Conservation (phyloP, 2,888 invertebrate species). For the Orchestes rusci region DNA sequence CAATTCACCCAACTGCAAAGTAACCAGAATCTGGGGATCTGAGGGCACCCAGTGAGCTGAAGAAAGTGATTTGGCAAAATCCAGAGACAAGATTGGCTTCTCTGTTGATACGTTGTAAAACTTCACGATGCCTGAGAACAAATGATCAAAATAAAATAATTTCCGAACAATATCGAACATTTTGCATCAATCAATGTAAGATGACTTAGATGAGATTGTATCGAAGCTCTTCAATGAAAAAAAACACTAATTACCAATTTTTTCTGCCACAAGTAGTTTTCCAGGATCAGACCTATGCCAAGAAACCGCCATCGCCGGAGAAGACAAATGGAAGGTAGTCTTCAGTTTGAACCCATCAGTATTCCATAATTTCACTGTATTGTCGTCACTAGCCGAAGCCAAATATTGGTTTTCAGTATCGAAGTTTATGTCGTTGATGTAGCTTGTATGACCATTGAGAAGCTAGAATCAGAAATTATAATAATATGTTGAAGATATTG, state of each 20-base stretch:
- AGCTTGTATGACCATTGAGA: slow-evolving; percentile 57
- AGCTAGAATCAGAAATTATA: slow-evolving; percentile 46
- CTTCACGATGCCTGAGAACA: slow-evolving; percentile 56
- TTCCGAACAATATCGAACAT: too few relatives aligned
- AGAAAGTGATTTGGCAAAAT: slow-evolving; percentile 55
- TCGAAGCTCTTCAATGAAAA: too few relatives aligned
- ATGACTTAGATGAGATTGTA: too few relatives aligned
- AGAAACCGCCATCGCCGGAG: slow-evolving; percentile 57
- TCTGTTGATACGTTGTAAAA: slow-evolving; percentile 65
- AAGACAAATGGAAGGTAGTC: slow-evolving; percentile 55
- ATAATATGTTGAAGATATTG: slow-evolving; percentile 3
- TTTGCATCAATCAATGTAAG: too few relatives aligned
- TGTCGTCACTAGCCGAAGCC: slow-evolving; percentile 72
- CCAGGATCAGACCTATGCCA: slow-evolving; percentile 64
- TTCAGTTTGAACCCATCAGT: slow-evolving; percentile 48
- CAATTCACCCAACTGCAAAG: slow-evolving; percentile 59
- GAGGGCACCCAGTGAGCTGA: slow-evolving; percentile 64
- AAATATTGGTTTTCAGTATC: slow-evolving; percentile 61
- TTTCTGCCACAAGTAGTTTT: slow-evolving; percentile 68
- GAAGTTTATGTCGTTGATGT: slow-evolving; percentile 62
- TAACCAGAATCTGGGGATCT: slow-evolving; percentile 55
- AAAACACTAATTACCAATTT: slow-evolving; percentile 40
- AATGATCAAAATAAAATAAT: too few relatives aligned
- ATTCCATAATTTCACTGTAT: slow-evolving; percentile 64
- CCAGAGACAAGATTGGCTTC: slow-evolving; percentile 58